Base-by-base conservation (phyloP, 2,888 invertebrate genomes). In the Hirtodrosophila duncani region DNA sequence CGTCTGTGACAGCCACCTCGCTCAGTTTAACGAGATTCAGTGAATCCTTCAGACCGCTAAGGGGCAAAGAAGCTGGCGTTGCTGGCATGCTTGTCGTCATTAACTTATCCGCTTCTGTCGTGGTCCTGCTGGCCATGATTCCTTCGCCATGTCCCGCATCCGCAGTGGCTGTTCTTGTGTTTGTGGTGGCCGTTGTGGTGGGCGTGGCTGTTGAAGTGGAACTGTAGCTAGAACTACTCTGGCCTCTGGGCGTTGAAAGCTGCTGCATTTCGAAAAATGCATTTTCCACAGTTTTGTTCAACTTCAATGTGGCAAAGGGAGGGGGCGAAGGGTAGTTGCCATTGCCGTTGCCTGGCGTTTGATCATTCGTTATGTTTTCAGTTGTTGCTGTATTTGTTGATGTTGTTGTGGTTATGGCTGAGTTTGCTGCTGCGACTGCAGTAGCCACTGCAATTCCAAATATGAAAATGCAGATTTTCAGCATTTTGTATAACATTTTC, bases 11-110 rank as follows among this genome's bases (percentile, higher is more conserved):
- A 50, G 63, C 27, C 17, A 34, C 79, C 67, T 83, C 83, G 45
- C 79, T 82, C 39, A 84, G 60, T 71, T 85, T 85, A 48, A 83
- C 84, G 39, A 84, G 84, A 61, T 83, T 81, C 36, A 86, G 68
- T 26, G 84, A 75, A 59, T 84, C 83, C 44, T 79, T 67, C 27
- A 84, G 46, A 50, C 37, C 46, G 45, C 74, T 55, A n/a, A n/a
- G n/a, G n/a, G n/a, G n/a, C 38, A 80, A 14, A 3, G 64, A n/a
- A n/a, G n/a, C n/a, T n/a, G n/a, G 39, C 10, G 49, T 45, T 16
- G 60, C 39, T 6, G 63, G 59, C 59, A 75, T 48, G 27, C 37
- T 51, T 43, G 63, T 60, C 26, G 80, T 53, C 59, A 71, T 79
- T 50, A 59, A 33, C 31, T 34, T 37, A n/a, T n/a, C n/a, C n/a